Percentiles rank a stretch among this genome's conserved stretches.
phyloP scores from a whole-genome alignment of 2,797 vertebrate genomes.

The Brachyalestes nurse region DNA sequence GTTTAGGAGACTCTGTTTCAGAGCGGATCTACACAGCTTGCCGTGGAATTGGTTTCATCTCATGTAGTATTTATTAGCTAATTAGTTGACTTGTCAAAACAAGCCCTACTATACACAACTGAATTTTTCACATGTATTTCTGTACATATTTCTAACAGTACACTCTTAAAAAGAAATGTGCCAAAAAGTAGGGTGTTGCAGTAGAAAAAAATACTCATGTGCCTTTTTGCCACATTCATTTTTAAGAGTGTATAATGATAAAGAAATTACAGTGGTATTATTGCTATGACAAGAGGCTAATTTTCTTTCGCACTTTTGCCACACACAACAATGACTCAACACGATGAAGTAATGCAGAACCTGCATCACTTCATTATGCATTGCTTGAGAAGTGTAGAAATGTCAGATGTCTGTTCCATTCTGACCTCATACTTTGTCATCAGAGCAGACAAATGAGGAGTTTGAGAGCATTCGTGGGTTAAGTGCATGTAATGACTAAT shows the following conservation, averaged over 20 bases:
- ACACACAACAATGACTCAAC: not conserved
- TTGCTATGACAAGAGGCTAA: not conserved
- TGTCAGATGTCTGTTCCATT: conserved; percentile 16
- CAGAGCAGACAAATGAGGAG: conserved; percentile 16
- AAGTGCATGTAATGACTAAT: conserved; percentile 37
- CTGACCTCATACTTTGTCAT: conserved; percentile 8
- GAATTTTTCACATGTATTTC: too few species aligned
- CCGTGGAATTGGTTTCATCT: too few species aligned
- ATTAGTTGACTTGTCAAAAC: too few species aligned
- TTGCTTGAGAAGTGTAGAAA: conserved; percentile 13
- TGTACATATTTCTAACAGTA: too few species aligned
- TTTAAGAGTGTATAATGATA: not conserved
- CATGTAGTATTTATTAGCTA: too few species aligned
- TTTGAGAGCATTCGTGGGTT: conserved; percentile 36
- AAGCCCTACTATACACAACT: too few species aligned
- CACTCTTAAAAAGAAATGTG: too few species aligned
- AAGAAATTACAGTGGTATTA: not conserved
- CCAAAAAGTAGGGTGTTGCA: too few species aligned
- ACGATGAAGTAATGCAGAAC: conserved; percentile 3
- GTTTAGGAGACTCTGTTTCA: too few species aligned
- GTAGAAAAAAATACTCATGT: too few species aligned
- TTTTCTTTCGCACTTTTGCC: conserved; percentile 1
- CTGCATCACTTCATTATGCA: conserved; percentile 7
- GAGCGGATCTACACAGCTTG: too few species aligned
- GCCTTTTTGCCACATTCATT: too few species aligned